These are phyloP conservation scores for Steinernema scapterisci DNA, from an alignment of 2,888 invertebrate genomes.

Conservation along the genomic window DNA sequence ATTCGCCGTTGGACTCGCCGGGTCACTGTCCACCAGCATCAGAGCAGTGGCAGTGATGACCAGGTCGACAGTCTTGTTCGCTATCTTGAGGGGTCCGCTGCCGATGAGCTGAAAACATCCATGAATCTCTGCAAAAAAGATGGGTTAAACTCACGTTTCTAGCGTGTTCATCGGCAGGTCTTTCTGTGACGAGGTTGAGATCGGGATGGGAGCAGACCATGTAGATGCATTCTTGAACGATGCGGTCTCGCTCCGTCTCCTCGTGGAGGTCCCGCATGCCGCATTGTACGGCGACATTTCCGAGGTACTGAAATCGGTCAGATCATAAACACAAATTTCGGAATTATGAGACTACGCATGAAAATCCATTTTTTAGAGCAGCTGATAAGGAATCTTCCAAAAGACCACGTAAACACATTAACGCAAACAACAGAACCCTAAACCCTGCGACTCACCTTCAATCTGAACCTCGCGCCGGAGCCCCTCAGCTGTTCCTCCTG, in stretches of 20 bases:
- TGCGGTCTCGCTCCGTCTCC: slow-evolving; percentile 35
- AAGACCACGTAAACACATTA: neutral
- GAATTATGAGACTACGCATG: too few relatives aligned
- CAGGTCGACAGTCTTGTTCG: slow-evolving; percentile 9
- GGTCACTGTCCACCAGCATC: neutral
- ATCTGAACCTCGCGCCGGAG: slow-evolving; percentile 6
- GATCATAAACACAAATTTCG: too few relatives aligned
- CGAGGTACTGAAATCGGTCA: slow-evolving; percentile 7
- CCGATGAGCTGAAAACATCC: neutral
- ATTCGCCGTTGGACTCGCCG: neutral
- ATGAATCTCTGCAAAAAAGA: too few relatives aligned
- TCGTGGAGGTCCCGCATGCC: slow-evolving; percentile 27
- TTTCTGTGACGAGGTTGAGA: neutral
- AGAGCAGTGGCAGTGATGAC: slow-evolving; percentile 19
- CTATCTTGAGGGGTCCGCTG: neutral
- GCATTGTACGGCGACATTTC: slow-evolving; percentile 11
- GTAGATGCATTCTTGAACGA: slow-evolving; percentile 40
- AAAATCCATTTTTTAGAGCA: too few relatives aligned
- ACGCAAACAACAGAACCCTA: neutral
- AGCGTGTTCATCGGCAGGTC: neutral
- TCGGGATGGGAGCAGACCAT: slow-evolving; percentile 27
- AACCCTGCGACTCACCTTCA: slow-evolving; percentile 17
- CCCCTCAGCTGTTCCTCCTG: slow-evolving; percentile 24
- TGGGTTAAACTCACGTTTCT: neutral
- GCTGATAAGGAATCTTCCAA: too few relatives aligned